These are phyloP conservation scores for Montifringilla adamsi DNA, from an alignment of 2,113 vertebrate species.

Conservation along the genomic window DNA sequence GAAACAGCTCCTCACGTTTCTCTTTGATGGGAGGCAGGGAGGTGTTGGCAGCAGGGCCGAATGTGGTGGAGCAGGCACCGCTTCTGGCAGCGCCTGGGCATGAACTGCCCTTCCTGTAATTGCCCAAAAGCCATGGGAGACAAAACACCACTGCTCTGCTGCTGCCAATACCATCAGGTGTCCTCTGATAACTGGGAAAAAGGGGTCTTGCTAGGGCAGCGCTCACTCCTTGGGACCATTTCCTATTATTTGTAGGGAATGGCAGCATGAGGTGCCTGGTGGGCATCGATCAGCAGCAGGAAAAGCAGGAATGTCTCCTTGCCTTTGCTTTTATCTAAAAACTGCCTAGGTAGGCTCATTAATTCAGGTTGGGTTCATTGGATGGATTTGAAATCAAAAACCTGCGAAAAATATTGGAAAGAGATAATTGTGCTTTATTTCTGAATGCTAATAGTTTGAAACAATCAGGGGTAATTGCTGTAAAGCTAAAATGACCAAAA, in stretches of 20 bases:
- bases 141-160: neutral
- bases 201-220: neutral
- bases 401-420: neutral
- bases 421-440: neutral
- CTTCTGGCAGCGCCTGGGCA: neutral
- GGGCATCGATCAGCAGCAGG: neutral
- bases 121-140: neutral
- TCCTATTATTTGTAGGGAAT: neutral
- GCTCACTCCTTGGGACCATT: neutral
- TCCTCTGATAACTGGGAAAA: neutral
- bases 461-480: neutral
- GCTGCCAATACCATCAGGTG: neutral
- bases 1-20: neutral
- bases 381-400: neutral
- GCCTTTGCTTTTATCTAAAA: neutral
- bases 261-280: neutral
- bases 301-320: neutral
- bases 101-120: neutral
- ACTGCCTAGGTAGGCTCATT: neutral
- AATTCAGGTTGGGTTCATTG: neutral
- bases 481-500: neutral
- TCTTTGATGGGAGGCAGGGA: slow-evolving; percentile 14
- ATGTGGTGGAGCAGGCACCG: accelerated
- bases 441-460: neutral
- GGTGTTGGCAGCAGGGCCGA: neutral